Evolutionary conservation across 2,888 invertebrate species (phyloP).

Genomic region (Mesoligia furuncula): DNA sequence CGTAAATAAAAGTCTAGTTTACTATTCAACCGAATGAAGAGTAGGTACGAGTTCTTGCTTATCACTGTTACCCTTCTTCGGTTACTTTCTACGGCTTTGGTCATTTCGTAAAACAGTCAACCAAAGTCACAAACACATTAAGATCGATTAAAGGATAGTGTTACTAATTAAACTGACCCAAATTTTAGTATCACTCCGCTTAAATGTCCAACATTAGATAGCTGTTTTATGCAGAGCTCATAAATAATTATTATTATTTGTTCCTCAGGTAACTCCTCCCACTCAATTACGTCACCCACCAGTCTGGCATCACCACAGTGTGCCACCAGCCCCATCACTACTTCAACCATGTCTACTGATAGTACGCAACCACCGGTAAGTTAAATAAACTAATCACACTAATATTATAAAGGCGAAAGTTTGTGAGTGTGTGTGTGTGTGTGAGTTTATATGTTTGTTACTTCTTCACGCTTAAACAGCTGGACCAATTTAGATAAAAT

Average conservation of each 20-base stretch:
- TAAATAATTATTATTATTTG: not conserved
- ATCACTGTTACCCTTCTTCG: not conserved
- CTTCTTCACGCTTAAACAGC: no score
- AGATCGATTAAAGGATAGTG: not conserved
- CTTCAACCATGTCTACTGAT: conserved; percentile 87
- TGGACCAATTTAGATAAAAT: no score
- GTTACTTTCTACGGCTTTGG: not conserved
- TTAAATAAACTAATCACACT: not conserved
- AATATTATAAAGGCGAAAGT: not conserved
- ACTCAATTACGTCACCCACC: conserved; percentile 87
- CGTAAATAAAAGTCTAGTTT: not conserved
- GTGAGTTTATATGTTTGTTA: no score
- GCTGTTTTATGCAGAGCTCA: not conserved
- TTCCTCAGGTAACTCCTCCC: conserved; percentile 82
- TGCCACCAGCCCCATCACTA: conserved; percentile 86
- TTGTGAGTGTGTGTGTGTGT: no score
- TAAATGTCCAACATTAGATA: not conserved
- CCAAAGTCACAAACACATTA: not conserved
- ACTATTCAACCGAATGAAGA: not conserved
- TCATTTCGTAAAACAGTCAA: not conserved
- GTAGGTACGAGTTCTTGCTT: not conserved
- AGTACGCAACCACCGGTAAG: conserved; percentile 83
- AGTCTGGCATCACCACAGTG: conserved; percentile 86
- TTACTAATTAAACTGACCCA: not conserved
- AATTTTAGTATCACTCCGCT: not conserved